A percentile compares a stretch with the other conserved stretches of the same genome.
phyloP scores from a whole-genome alignment of 2,797 vertebrate genomes.

The Lepus oiostolus region DNA sequence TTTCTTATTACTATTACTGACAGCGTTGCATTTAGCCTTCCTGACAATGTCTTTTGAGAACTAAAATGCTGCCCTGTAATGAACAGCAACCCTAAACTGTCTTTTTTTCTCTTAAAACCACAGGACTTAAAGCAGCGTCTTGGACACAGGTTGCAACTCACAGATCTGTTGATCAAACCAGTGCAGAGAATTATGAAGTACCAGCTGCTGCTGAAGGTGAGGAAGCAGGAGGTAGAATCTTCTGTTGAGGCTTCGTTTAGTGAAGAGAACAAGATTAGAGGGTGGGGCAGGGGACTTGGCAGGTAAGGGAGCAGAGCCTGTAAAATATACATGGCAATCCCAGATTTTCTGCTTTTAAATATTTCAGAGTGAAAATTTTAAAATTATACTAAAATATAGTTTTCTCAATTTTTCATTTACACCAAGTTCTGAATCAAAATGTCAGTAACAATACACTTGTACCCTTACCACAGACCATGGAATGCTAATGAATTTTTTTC shows the following conservation, averaged over 20 bases:
- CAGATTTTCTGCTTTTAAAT: neutral
- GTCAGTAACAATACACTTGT: neutral
- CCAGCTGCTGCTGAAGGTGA: constrained; percentile 97
- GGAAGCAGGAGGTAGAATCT: neutral
- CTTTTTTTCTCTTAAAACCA: constrained; percentile 64
- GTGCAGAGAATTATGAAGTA: constrained; percentile 99
- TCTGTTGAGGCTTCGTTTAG: rapidly evolving
- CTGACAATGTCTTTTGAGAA: neutral
- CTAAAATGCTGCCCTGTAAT: neutral
- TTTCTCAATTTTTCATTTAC: neutral
- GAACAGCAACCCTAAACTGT: neutral
- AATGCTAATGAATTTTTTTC: neutral
- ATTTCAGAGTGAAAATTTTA: neutral
- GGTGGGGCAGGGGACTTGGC: neutral
- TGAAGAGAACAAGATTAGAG: rapidly evolving
- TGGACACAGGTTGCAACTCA: constrained; percentile 96
- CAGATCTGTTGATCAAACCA: constrained; percentile 97
- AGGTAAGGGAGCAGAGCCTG: neutral
- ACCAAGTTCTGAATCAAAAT: constrained; percentile 3
- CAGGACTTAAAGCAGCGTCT: constrained; percentile 97
- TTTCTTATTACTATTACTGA: neutral
- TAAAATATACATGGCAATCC: neutral
- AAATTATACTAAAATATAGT: neutral
- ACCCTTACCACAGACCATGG: neutral
- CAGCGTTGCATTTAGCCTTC: neutral